Conservation (phyloP, 2,797 vertebrate genomes). For the Acanthis flammea region DNA sequence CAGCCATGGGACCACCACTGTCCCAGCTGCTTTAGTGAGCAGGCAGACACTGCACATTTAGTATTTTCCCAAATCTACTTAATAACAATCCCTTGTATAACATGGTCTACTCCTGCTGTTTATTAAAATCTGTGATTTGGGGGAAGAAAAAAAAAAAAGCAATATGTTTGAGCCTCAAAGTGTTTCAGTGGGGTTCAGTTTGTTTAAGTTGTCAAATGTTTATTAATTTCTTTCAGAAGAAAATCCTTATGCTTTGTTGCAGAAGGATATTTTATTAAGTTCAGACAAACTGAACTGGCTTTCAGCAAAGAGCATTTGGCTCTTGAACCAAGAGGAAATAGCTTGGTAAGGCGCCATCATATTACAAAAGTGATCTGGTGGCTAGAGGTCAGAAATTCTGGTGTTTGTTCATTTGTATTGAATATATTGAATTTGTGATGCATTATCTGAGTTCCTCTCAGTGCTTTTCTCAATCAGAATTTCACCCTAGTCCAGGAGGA, state of each 20-base stretch:
- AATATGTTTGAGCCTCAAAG: neutral
- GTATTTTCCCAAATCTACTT: neutral
- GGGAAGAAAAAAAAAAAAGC: neutral
- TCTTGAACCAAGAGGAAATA: constrained; percentile 42
- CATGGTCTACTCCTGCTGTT: neutral
- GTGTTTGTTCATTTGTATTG: neutral
- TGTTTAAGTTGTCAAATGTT: constrained; percentile 66
- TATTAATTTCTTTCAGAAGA: constrained; percentile 55
- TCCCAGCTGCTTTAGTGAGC: neutral
- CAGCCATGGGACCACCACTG: rapidly evolving
- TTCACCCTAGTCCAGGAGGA: neutral
- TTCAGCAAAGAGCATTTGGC: constrained; percentile 47
- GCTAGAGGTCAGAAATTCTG: constrained; percentile 1
- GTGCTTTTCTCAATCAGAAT: neutral
- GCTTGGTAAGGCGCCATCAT: constrained; percentile 27
- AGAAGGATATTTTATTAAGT: constrained; percentile 53
- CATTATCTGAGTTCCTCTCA: neutral
- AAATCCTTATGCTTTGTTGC: neutral
- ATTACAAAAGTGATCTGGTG: constrained; percentile 30
- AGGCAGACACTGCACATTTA: neutral
- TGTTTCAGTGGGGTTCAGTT: constrained; percentile 26
- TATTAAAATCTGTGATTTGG: constrained; percentile 29
- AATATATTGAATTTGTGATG: neutral
- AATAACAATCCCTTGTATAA: constrained; percentile 10
- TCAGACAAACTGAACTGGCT: constrained; percentile 45